A percentile compares a stretch with the other conserved stretches of the same genome.
phyloP scores from a whole-genome alignment of 1,140 invertebrate species.

The Drosophila nasuta region DNA sequence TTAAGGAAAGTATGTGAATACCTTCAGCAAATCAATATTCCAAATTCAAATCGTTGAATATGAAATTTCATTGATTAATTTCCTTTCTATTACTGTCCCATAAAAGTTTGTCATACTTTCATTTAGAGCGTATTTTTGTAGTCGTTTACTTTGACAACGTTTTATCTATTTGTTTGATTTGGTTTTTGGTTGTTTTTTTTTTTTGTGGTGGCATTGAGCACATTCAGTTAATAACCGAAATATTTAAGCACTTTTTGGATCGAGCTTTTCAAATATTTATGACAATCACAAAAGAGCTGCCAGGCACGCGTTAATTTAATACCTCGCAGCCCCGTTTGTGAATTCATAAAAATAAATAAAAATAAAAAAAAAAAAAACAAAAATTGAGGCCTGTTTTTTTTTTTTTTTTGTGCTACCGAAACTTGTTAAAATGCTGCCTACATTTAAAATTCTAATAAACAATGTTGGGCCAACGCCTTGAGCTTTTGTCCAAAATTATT shows the following conservation, averaged over 20 bases:
- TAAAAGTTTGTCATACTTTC: background rate
- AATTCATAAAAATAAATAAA: slow-evolving; percentile 18
- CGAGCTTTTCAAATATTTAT: slow-evolving; percentile 49
- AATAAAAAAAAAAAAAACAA: background rate
- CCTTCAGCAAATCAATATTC: no score
- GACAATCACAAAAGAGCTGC: slow-evolving; percentile 42
- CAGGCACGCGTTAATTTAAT: slow-evolving; percentile 48
- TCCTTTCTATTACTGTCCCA: no score
- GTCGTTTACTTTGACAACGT: background rate
- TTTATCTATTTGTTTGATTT: background rate
- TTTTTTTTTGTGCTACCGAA: slow-evolving; percentile 61
- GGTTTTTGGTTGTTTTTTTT: background rate
- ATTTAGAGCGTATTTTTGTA: background rate
- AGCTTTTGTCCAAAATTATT: slow-evolving; percentile 19
- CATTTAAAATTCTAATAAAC: slow-evolving; percentile 73
- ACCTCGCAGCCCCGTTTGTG: slow-evolving; percentile 29
- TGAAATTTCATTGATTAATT: no score
- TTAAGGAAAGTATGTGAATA: no score
- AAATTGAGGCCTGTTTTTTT: slow-evolving; percentile 31
- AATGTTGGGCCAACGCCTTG: slow-evolving; percentile 62
- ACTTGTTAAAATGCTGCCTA: slow-evolving; percentile 68
- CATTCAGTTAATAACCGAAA: slow-evolving; percentile 45
- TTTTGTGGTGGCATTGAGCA: slow-evolving; percentile 24
- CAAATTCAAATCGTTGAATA: no score
- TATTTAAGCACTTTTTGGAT: slow-evolving; percentile 31